Evolutionary conservation across 2,797 vertebrate genomes (phyloP), one percentile per base, ranked within the genome.

Genomic region (Antrozous pallidus): DNA sequence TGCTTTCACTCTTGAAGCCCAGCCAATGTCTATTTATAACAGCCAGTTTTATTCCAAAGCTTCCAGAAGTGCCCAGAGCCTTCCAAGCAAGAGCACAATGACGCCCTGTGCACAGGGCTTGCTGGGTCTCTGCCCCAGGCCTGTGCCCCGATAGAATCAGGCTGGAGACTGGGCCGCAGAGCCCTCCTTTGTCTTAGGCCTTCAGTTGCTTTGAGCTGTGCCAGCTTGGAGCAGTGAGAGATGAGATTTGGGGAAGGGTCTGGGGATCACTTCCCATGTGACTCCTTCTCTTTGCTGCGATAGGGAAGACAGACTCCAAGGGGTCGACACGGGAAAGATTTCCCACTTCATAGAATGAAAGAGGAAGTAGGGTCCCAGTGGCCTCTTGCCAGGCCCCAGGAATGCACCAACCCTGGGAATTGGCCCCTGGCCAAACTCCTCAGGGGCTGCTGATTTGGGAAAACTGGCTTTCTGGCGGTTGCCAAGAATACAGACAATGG

Each of bases 361-460:
- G 92, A 97, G 96, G 97, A 97, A 97, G 82, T 94, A 74, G 88
- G 84, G 94, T 90, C 92, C 85, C 61, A 11, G 84, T 97, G 97
- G 97, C 96, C 75, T 96, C 90, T 86, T 97, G 96, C 97, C 97
- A 97, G 92, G 82, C 38, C 85, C 95, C 90, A 96, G 95, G 96
- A 97, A 97, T 96, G 94, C 92, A 3, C 95, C 95, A 97, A 33
- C 91, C 96, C 96, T 97, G 97, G 96, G 96, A 97, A 97, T 33
- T 97, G 97, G 96, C 95, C 71, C 70, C n/a, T 88, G 2, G 94
- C 96, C 97, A 97, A 80, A 51, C 93, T 94, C 75, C 89, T 93
- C n/a, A 54, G 92, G 83, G 95, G 94, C 95, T 96, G 97, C 96
- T 97, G 97, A 97, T 96, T 97, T 97, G 97, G 95, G 96, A 97